Conservation (phyloP, 2,797 vertebrate species). For the Sparidentex hasta region DNA sequence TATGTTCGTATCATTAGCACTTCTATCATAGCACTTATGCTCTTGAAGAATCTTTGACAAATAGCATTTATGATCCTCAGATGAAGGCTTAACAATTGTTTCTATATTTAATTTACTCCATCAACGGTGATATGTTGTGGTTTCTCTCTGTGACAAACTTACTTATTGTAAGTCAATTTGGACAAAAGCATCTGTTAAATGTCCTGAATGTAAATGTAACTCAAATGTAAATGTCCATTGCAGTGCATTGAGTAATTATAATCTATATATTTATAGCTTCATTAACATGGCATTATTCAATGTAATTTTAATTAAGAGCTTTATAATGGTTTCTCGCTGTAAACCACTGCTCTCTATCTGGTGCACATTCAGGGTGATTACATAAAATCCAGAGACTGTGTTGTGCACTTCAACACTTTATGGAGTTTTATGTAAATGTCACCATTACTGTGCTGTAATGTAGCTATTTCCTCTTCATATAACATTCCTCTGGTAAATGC, state of each 20-base stretch:
- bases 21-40: too few species aligned
- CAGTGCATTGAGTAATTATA: background rate
- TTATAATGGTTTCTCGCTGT: conserved; percentile 15
- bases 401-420: conserved; percentile 50
- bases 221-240: background rate
- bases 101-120: too few species aligned
- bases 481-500: conserved; percentile 63
- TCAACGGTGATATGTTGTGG: too few species aligned
- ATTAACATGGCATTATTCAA: background rate
- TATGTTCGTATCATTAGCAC: too few species aligned
- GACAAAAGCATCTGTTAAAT: too few species aligned
- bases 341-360: background rate
- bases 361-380: conserved; percentile 34
- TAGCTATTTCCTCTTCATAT: conserved; percentile 59
- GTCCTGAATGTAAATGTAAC: too few species aligned
- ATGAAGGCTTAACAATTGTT: too few species aligned
- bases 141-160: too few species aligned
- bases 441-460: conserved; percentile 65
- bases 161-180: too few species aligned
- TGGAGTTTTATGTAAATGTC: conserved; percentile 71
- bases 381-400: conserved; percentile 26
- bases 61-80: too few species aligned
- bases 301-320: background rate
- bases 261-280: background rate
- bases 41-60: too few species aligned